Evolutionary conservation across 2,113 vertebrate genomes (phyloP), one percentile per base, ranked within the genome.

Genomic region (Mionectes macconnelli): DNA sequence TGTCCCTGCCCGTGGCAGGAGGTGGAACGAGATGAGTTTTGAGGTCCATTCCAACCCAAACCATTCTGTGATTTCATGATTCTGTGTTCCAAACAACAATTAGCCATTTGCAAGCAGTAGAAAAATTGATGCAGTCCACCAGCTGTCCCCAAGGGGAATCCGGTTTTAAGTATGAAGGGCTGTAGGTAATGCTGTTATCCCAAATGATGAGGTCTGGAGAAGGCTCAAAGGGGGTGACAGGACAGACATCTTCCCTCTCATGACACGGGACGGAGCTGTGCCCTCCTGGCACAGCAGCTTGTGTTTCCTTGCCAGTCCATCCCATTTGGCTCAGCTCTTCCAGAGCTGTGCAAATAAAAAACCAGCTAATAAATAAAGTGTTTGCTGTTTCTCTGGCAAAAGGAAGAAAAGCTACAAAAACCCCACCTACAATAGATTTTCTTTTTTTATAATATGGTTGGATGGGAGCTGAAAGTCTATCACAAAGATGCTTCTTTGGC

Each of bases 401-500:
- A 87, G 37, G 59, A 64, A 62, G 66, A 74, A 95, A 94, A 77
- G 25, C 68, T 87, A 50, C 76, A 93, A 28, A 52, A 27, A 2
- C 8, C 50, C 25, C 77, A 96, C 74, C 90, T 96, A 93, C 74
- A 96, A 89, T 23, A 66, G 87, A 11, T 57, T 42, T 40, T 53
- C 14, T 44, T 44, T 40, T 24, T 81, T 86, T 78, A 39, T 19
- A 28, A 77, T 22, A 1, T 82, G 73, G 53, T 67, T 97, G 87
- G 91, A 96, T 95, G 91, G 74, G 94, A 87, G 63, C 85, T 93
- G 91, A 90, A 97, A 92, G 72, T 96, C 84, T 89, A 83, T 97
- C 97, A 67, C 93, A 88, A 92, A 97, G 96, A 84, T 69, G 81
- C 95, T 97, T 96, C 96, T 94, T 94, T 95, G 96, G 95, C 96